Percentiles rank a stretch among this genome's conserved stretches.
Evolutionary conservation across 2,113 vertebrate species (phyloP).

Genomic region (Rhabdornis inornatus): DNA sequence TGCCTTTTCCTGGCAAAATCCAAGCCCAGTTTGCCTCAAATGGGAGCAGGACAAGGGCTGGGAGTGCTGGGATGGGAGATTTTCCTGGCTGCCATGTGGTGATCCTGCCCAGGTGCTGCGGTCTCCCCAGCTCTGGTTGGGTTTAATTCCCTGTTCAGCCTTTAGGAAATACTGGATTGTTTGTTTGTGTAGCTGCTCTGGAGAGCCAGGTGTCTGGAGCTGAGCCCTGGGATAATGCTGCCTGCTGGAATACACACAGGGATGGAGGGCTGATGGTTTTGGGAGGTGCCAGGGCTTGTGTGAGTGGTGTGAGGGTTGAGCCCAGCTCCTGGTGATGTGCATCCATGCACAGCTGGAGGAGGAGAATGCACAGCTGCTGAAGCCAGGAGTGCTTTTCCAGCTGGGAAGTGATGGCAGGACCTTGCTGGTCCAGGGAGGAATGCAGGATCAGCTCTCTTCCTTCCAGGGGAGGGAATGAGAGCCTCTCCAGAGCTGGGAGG

Average conservation of each 20-base stretch:
- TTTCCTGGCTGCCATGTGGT: accelerated
- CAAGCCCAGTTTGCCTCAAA: background rate
- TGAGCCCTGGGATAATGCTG: background rate
- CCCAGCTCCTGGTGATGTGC: background rate
- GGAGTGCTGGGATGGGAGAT: background rate
- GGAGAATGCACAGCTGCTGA: background rate
- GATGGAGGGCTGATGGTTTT: background rate
- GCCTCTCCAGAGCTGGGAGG: background rate
- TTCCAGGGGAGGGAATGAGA: background rate
- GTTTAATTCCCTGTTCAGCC: background rate
- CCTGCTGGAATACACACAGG: background rate
- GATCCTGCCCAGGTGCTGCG: background rate
- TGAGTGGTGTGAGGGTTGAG: background rate
- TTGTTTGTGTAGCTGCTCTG: background rate
- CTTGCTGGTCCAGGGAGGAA: background rate
- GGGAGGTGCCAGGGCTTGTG: background rate
- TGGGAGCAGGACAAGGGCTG: background rate
- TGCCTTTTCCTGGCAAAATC: background rate
- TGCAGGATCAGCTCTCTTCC: background rate
- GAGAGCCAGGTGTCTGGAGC: background rate
- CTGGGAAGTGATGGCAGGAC: background rate
- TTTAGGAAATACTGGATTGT: background rate
- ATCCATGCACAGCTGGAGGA: background rate
- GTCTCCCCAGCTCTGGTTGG: background rate
- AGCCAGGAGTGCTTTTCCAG: background rate